A percentile compares a stretch with the other conserved stretches of the same genome.
Evolutionary conservation across 2,797 vertebrate species (phyloP).

Genomic region (Odontamblyopus rebecca): DNA sequence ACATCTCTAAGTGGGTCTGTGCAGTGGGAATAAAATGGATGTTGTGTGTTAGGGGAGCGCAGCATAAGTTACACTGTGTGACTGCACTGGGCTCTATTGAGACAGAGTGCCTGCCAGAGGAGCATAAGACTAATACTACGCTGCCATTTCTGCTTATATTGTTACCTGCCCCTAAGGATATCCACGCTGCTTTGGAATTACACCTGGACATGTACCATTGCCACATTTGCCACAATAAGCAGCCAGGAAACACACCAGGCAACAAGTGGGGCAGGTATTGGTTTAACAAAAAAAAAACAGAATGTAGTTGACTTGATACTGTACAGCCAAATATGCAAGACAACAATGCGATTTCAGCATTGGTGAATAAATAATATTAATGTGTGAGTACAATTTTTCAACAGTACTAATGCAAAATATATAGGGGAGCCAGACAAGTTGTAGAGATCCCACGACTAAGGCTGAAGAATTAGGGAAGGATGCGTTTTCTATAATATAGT

Average conservation of each 20-base stretch:
- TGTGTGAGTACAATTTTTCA: no score
- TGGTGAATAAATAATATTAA: no score
- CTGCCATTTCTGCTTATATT: conserved; percentile 66
- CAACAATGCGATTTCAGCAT: no score
- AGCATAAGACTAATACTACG: conserved; percentile 64
- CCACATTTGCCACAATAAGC: conserved; percentile 33
- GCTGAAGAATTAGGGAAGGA: no score
- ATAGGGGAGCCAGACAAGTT: no score
- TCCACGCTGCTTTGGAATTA: conserved; percentile 47
- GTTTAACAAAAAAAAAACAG: not conserved
- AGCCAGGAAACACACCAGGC: conserved; percentile 30
- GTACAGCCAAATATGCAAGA: no score
- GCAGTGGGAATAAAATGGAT: conserved; percentile 53
- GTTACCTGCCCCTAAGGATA: conserved; percentile 56
- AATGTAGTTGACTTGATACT: no score
- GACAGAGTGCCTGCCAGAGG: conserved; percentile 64
- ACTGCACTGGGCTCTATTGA: conserved; percentile 61
- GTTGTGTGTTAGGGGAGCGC: conserved; percentile 51
- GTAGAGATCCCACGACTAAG: not conserved
- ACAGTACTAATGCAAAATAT: no score
- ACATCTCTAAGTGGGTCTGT: conserved; percentile 56
- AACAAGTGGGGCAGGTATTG: conserved; percentile 41
- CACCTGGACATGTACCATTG: conserved; percentile 40
- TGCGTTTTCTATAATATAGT: no score
- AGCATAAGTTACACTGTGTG: conserved; percentile 56